phyloP scores from a whole-genome alignment of 1,140 invertebrate species.

The Drosophila kohkoa region DNA sequence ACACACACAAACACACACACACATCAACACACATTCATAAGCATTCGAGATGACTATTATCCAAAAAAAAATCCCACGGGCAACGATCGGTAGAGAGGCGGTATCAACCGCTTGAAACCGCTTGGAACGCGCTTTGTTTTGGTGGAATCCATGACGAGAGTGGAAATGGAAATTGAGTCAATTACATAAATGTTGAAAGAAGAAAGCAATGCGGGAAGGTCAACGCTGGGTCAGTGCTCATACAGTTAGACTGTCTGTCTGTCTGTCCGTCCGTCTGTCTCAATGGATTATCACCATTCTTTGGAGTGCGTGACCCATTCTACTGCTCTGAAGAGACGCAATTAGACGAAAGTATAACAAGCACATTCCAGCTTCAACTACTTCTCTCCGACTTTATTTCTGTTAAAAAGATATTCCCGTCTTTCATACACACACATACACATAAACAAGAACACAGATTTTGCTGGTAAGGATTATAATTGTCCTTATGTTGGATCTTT shows the following conservation, averaged over 20 bases:
- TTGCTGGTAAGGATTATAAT: neutral
- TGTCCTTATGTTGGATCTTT: no score
- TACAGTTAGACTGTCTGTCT: neutral
- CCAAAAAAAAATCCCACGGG: neutral
- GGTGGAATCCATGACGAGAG: slow-evolving; percentile 7
- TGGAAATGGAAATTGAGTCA: slow-evolving; percentile 38
- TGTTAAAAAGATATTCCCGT: no score
- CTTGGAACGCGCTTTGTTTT: slow-evolving; percentile 17
- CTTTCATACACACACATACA: neutral
- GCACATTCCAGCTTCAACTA: no score
- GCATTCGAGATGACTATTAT: slow-evolving; percentile 2
- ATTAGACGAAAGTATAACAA: no score
- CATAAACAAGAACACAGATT: neutral
- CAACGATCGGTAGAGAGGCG: slow-evolving; percentile 1
- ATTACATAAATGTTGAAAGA: slow-evolving; percentile 25
- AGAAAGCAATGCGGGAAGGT: slow-evolving; percentile 32
- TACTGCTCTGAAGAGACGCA: neutral
- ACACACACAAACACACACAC: slow-evolving; percentile 37
- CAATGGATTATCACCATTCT: neutral
- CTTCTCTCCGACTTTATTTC: neutral
- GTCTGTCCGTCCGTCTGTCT: neutral
- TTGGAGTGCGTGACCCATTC: no score
- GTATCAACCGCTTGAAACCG: slow-evolving; percentile 36
- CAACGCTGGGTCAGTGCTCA: slow-evolving; percentile 15
- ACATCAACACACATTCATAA: slow-evolving; percentile 13